phyloP scores from a whole-genome alignment of 2,888 invertebrate species.

The Drosophila anomalata region DNA sequence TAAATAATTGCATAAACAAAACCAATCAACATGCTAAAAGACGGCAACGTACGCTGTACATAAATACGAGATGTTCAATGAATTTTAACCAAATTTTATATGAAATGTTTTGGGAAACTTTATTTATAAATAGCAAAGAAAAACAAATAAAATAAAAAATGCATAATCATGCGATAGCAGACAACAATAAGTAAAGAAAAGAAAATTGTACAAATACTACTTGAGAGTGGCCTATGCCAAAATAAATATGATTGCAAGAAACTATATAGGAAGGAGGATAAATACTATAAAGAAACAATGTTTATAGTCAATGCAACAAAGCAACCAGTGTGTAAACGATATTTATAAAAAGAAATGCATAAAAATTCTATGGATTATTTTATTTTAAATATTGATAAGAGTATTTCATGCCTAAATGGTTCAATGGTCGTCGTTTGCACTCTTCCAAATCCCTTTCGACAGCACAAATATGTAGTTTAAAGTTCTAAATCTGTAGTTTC shows the following conservation, averaged over 20 bases:
- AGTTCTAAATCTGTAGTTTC: constrained; percentile 5
- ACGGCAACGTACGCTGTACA: constrained; percentile 32
- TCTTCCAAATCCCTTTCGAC: constrained; percentile 30
- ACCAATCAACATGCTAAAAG: constrained; percentile 21
- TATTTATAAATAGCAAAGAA: constrained; percentile 29
- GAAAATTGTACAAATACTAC: constrained; percentile 37
- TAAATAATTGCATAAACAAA: constrained; percentile 76
- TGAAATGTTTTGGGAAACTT: constrained; percentile 49
- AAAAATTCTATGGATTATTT: constrained; percentile 17
- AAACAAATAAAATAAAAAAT: constrained; percentile 1
- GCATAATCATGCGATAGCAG: constrained; percentile 9
- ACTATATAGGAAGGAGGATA: neutral
- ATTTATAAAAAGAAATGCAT: constrained; percentile 52
- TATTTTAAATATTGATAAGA: constrained; percentile 38
- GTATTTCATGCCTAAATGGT: constrained; percentile 69
- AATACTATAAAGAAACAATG: constrained; percentile 28
- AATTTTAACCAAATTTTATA: constrained; percentile 44
- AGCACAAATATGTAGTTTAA: constrained; percentile 42
- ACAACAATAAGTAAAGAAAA: constrained; percentile 20
- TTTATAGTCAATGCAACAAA: constrained; percentile 68
- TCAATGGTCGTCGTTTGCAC: constrained; percentile 44
- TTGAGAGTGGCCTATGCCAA: constrained; percentile 13
- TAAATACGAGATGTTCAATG: constrained; percentile 33
- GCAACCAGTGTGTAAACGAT: constrained; percentile 50
- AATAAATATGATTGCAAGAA: constrained; percentile 3